Conservation (phyloP, 2,113 vertebrate genomes). For the Rhinoderma darwinii region DNA sequence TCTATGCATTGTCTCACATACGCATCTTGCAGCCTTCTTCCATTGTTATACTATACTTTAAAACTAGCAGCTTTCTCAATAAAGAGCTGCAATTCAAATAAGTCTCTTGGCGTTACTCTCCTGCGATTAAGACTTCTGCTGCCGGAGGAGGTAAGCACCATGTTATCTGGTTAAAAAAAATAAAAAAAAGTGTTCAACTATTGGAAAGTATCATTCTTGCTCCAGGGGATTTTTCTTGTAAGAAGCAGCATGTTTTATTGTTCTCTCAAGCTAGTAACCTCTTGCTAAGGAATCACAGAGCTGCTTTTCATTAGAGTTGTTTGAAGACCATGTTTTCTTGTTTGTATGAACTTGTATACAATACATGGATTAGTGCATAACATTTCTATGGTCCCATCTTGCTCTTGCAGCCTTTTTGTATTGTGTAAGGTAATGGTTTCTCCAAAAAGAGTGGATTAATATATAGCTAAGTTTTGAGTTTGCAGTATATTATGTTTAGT, state of each 20-base stretch:
- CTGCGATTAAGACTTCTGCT: neutral
- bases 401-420: neutral
- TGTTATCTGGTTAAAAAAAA: neutral
- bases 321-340: conserved; percentile 44
- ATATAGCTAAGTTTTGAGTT: neutral
- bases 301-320: conserved; percentile 34
- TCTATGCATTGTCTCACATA: neutral
- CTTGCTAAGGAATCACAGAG: conserved; percentile 29
- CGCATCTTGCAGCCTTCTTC: conserved; percentile 2
- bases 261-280: conserved; percentile 39
- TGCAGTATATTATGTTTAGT: neutral
- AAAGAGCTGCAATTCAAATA: neutral
- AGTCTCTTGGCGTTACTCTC: neutral
- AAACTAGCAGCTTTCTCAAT: neutral
- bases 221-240: conserved; percentile 8
- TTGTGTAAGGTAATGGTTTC: neutral
- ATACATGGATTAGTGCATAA: neutral
- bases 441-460: neutral
- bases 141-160: conserved; percentile 5
- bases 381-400: neutral
- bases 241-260: conserved; percentile 27
- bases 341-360: conserved; percentile 37
- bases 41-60: neutral
- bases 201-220: conserved; percentile 9
- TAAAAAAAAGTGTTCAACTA: neutral